These are phyloP conservation scores for Ciconia stormi DNA, from an alignment of 2,113 vertebrate genomes.

Conservation along the genomic window DNA sequence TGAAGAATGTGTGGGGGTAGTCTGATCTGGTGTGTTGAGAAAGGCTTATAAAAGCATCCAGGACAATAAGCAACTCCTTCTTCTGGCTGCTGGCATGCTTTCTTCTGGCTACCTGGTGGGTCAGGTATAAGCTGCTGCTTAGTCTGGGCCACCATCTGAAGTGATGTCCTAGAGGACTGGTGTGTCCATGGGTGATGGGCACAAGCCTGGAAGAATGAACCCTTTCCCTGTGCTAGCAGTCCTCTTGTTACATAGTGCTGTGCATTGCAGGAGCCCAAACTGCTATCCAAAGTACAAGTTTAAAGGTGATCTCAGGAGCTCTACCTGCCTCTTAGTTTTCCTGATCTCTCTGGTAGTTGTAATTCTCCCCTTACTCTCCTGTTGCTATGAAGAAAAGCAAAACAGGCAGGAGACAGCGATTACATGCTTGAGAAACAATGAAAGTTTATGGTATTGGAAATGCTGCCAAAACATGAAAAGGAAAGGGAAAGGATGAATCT, in stretches of 20 bases:
- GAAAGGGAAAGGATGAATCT: not conserved
- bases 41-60: not conserved
- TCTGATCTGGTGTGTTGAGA: not conserved
- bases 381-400: not conserved
- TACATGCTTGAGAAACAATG: not conserved
- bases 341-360: not conserved
- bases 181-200: not conserved
- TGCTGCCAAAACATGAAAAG: slow-evolving; percentile 23
- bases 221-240: not conserved
- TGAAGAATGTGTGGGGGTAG: not conserved
- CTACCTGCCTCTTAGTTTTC: not conserved
- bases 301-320: not conserved
- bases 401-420: not conserved
- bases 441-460: not conserved
- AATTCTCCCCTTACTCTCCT: not conserved
- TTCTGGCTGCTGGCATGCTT: not conserved
- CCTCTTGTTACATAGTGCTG: not conserved
- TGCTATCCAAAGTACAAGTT: not conserved
- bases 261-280: not conserved
- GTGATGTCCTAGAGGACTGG: not conserved
- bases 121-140: not conserved
- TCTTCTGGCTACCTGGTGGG: not conserved
- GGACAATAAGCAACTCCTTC: not conserved
- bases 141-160: not conserved
- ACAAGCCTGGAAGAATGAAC: not conserved